Conservation (phyloP, 1,140 invertebrate species). For the Coptotermes formosanus region DNA sequence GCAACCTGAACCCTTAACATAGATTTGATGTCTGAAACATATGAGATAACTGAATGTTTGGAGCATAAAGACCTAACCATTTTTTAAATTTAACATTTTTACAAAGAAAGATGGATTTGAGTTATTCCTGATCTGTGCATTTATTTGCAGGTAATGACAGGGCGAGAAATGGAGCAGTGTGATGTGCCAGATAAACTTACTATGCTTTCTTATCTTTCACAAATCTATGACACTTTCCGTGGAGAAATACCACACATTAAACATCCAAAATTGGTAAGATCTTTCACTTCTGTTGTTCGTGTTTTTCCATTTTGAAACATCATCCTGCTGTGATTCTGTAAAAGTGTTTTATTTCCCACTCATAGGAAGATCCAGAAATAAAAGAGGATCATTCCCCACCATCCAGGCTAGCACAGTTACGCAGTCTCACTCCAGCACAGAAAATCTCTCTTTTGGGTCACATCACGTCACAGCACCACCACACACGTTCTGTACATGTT, state of each 20-base stretch:
- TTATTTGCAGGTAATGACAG: conserved; percentile 66
- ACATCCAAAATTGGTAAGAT: conserved; percentile 69
- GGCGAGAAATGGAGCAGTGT: conserved; percentile 72
- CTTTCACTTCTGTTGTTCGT: neutral
- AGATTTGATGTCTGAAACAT: no score
- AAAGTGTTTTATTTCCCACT: neutral
- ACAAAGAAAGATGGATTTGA: no score
- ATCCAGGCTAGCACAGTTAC: conserved; percentile 40
- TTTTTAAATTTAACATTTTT: no score
- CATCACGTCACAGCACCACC: conserved; percentile 4
- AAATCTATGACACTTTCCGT: conserved; percentile 80
- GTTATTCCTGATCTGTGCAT: neutral
- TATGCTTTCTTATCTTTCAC: conserved; percentile 82
- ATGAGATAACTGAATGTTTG: no score
- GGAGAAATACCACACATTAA: conserved; percentile 80
- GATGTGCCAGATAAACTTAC: conserved; percentile 70
- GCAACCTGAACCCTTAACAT: no score
- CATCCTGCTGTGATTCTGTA: neutral
- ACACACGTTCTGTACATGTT: neutral
- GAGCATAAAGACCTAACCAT: no score
- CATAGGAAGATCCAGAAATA: conserved; percentile 1
- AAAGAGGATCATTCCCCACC: neutral
- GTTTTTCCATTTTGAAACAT: neutral
- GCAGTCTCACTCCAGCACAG: conserved; percentile 47
- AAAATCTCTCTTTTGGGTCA: conserved; percentile 41